Evolutionary conservation across 30 jellyfish, hydroid and myxozoan genomes (phyloP).

Genomic region (Turritopsis rubra): DNA sequence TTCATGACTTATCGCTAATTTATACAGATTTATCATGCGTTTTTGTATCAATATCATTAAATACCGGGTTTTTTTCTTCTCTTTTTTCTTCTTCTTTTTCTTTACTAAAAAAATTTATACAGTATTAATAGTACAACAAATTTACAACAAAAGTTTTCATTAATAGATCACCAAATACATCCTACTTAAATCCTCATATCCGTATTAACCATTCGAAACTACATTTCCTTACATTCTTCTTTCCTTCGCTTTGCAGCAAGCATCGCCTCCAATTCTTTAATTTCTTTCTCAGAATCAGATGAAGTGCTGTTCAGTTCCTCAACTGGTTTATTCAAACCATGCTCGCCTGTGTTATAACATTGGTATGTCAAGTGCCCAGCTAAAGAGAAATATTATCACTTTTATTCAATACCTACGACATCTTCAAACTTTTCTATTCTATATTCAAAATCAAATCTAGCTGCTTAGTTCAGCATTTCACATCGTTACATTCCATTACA

Average conservation of each 20-base stretch:
- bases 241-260: constrained; percentile 20
- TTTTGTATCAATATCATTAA: neutral
- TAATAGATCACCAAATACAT: too few species aligned
- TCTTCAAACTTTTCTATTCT: too few species aligned
- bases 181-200: neutral
- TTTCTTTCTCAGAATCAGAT: constrained; percentile 33
- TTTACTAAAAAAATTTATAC: neutral
- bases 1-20: too few species aligned
- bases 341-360: constrained; percentile 30
- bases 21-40: neutral
- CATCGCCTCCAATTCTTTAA: constrained; percentile 17
- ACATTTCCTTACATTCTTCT: constrained; percentile 19
- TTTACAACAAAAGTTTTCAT: neutral
- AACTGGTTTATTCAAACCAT: neutral
- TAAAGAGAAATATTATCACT: constrained; percentile 9
- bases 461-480: too few species aligned
- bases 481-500: too few species aligned
- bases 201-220: neutral
- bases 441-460: too few species aligned
- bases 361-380: constrained; percentile 42
- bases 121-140: neutral
- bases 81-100: constrained; percentile 21
- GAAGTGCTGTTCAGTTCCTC: constrained; percentile 31
- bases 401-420: too few species aligned
- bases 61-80: constrained; percentile 23